phyloP scores from a whole-genome alignment of 2,888 invertebrate species.

The Lepidochrysops patricia region DNA sequence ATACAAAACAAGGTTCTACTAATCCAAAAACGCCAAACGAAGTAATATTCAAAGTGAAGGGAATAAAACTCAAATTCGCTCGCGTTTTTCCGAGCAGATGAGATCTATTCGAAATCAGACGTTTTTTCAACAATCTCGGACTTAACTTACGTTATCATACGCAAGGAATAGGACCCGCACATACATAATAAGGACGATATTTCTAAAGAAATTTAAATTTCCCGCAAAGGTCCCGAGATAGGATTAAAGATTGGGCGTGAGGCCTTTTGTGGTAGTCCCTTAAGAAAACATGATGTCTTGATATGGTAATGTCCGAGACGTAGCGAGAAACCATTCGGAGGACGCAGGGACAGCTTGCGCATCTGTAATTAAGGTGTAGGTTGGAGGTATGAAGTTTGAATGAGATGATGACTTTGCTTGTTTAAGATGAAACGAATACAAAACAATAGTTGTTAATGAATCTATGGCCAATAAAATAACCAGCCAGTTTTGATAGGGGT shows the following conservation, averaged over 20 bases:
- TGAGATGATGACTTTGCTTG: neutral
- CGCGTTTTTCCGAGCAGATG: constrained; percentile 39
- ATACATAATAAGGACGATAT: constrained; percentile 74
- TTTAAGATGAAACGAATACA: neutral
- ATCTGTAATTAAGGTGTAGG: constrained; percentile 50
- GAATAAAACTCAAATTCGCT: constrained; percentile 50
- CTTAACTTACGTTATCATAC: constrained; percentile 74
- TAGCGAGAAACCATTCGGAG: constrained; percentile 69
- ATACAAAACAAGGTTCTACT: constrained; percentile 73
- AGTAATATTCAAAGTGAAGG: constrained; percentile 35
- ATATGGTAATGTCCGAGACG: constrained; percentile 72
- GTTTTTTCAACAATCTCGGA: constrained; percentile 74
- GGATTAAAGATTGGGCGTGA: constrained; percentile 74
- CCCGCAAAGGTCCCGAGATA: constrained; percentile 74
- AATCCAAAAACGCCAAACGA: constrained; percentile 47
- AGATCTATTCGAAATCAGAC: constrained; percentile 66
- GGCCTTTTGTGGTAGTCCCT: constrained; percentile 74
- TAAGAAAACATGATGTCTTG: constrained; percentile 75
- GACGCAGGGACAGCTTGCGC: constrained; percentile 60
- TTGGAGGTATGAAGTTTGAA: constrained; percentile 25
- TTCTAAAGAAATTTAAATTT: constrained; percentile 76
- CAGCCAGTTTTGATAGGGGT: too few species aligned
- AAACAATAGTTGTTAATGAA: neutral
- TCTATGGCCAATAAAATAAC: neutral
- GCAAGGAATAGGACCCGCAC: constrained; percentile 72